A percentile compares a stretch with the other conserved stretches of the same genome.
phyloP scores from a whole-genome alignment of 2,888 invertebrate species.

The Priocnemis perturbator region DNA sequence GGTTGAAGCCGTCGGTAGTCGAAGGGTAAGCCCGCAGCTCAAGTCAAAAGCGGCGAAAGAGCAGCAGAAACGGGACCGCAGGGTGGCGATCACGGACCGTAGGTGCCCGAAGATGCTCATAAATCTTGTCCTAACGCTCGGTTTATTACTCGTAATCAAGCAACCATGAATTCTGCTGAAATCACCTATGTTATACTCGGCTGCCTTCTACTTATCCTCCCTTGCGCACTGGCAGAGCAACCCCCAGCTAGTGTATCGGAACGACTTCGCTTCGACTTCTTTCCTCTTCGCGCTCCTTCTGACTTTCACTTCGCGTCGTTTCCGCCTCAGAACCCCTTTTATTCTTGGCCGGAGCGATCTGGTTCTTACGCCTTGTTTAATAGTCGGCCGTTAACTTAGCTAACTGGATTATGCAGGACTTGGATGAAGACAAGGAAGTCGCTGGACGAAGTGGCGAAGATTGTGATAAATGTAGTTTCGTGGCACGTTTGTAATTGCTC shows the following conservation, averaged over 20 bases:
- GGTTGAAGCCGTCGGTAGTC: too few relatives aligned
- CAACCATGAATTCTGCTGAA: slow-evolving; percentile 74
- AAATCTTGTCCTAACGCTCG: slow-evolving; percentile 74
- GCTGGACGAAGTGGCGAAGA: too few relatives aligned
- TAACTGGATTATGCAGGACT: too few relatives aligned
- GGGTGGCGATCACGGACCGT: slow-evolving; percentile 69
- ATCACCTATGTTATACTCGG: slow-evolving; percentile 71
- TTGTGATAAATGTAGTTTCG: slow-evolving; percentile 11
- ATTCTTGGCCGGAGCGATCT: too few relatives aligned
- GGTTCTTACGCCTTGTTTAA: too few relatives aligned
- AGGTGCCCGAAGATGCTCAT: slow-evolving; percentile 70
- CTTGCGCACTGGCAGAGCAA: slow-evolving; percentile 51
- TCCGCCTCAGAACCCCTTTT: slow-evolving; percentile 1
- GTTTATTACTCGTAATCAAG: slow-evolving; percentile 75
- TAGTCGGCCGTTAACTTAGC: too few relatives aligned
- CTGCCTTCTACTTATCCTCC: slow-evolving; percentile 67
- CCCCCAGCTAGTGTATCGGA: slow-evolving; percentile 10
- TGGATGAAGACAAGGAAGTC: too few relatives aligned
- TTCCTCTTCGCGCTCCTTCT: neutral
- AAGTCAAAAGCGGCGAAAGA: too few relatives aligned
- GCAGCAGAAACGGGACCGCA: slow-evolving; percentile 42
- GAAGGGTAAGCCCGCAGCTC: too few relatives aligned
- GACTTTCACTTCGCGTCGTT: neutral
- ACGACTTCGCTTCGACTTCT: slow-evolving; percentile 2
- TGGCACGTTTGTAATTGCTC: slow-evolving; percentile 19